These are phyloP conservation scores for Ammospiza nelsoni DNA, from an alignment of 2,113 vertebrate species.

Conservation along the genomic window DNA sequence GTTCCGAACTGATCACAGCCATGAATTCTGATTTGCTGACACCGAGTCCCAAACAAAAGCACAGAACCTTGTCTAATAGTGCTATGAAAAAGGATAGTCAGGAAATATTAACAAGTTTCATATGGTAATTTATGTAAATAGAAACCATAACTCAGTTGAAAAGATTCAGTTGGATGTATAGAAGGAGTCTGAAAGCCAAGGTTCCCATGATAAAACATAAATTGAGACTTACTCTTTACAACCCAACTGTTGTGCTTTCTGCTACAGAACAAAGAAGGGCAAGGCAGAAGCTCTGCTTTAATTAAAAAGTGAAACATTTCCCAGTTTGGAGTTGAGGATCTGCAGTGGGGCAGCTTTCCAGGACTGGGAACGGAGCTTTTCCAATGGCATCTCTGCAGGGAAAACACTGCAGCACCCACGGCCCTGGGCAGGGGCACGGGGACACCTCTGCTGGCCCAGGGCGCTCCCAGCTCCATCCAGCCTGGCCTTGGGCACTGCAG, in stretches of 20 bases:
- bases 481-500: not conserved
- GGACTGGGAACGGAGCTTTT: not conserved
- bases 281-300: not conserved
- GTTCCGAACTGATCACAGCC: slow-evolving; percentile 38
- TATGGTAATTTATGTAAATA: slow-evolving; percentile 84
- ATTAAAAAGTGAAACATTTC: not conserved
- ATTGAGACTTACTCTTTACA: slow-evolving; percentile 62
- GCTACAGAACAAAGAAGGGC: slow-evolving; percentile 39
- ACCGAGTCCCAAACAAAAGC: slow-evolving; percentile 74
- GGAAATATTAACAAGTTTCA: slow-evolving; percentile 74
- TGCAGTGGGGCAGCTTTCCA: not conserved
- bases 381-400: not conserved
- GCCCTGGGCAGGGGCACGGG: not conserved
- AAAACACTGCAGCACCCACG: accelerated
- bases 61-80: slow-evolving; percentile 73
- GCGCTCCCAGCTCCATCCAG: not conserved
- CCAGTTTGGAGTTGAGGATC: not conserved
- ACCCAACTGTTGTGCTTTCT: slow-evolving; percentile 48
- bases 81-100: slow-evolving; percentile 62
- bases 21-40: slow-evolving; percentile 70
- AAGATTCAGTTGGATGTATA: slow-evolving; percentile 60
- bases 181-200: slow-evolving; percentile 46
- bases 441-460: not conserved
- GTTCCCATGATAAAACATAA: slow-evolving; percentile 50
- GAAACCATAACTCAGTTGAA: slow-evolving; percentile 73